These are phyloP conservation scores for Merodon equestris DNA, from an alignment of 2,888 invertebrate species.

Conservation along the genomic window DNA sequence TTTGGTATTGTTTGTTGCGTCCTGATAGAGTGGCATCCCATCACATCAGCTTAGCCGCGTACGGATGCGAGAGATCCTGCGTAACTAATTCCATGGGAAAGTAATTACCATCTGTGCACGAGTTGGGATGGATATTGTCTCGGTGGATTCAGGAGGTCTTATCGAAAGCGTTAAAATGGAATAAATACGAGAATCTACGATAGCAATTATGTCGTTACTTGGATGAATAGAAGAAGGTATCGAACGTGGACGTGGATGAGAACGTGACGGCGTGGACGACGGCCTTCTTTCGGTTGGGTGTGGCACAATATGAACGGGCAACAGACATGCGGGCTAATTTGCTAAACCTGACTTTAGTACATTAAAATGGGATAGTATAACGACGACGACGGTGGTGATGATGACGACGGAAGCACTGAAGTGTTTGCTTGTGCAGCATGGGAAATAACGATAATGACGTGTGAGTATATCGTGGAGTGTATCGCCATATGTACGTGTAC, in stretches of 20 bases:
- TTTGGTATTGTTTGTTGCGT: too few species aligned
- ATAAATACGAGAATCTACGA: conserved; percentile 26
- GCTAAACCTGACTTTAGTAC: conserved; percentile 42
- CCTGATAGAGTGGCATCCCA: conserved; percentile 1
- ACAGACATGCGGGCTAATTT: conserved; percentile 50
- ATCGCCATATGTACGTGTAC: not conserved
- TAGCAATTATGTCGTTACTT: conserved; percentile 18
- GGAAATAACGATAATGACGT: conserved; percentile 7
- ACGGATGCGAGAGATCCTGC: conserved; percentile 1
- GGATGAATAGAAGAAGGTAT: not conserved
- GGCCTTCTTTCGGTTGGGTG: too few species aligned
- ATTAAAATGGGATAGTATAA: conserved; percentile 21
- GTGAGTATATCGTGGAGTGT: conserved; percentile 31
- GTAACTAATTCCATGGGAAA: conserved; percentile 37
- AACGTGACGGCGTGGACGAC: not conserved
- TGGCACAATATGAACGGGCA: conserved; percentile 38
- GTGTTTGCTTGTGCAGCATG: conserved; percentile 29
- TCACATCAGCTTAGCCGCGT: not conserved
- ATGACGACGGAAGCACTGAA: conserved; percentile 20
- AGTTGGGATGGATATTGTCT: not conserved
- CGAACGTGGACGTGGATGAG: conserved; percentile 5
- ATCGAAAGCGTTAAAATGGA: conserved; percentile 44
- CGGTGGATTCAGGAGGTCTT: conserved; percentile 18
- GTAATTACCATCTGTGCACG: conserved; percentile 32
- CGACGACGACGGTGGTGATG: not conserved